Percentiles rank a stretch among this genome's conserved stretches.
phyloP scores from a whole-genome alignment of 2,113 vertebrate species.

The Anolis carolinensis region DNA sequence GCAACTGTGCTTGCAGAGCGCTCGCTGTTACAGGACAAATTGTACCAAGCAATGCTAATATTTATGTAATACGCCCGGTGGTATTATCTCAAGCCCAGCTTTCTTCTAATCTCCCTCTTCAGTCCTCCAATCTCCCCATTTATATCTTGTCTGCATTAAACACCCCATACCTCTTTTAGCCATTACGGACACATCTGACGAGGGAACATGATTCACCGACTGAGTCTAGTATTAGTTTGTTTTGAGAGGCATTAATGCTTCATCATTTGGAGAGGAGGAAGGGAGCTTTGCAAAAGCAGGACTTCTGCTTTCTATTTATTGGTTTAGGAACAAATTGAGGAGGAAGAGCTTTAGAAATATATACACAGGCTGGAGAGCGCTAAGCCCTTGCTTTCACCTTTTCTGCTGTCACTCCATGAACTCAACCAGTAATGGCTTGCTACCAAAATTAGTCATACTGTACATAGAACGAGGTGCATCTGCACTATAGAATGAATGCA shows the following conservation, averaged over 20 bases:
- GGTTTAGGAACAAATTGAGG: neutral
- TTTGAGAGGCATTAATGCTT: neutral
- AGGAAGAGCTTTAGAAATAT: neutral
- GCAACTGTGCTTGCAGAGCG: neutral
- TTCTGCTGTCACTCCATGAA: neutral
- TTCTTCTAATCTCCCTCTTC: neutral
- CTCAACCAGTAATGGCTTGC: neutral
- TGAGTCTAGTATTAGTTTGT: neutral
- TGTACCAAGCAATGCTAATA: neutral
- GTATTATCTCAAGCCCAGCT: neutral
- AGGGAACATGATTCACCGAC: neutral
- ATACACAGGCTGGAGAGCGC: neutral
- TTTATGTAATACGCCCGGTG: constrained; percentile 2
- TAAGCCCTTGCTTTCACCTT: neutral
- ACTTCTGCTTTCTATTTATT: neutral
- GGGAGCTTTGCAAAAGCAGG: neutral
- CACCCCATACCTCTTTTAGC: neutral
- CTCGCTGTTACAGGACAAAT: neutral
- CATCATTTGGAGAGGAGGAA: neutral
- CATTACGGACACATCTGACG: neutral
- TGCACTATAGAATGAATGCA: too few species aligned
- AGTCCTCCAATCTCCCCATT: neutral
- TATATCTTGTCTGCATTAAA: neutral
- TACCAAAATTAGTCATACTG: neutral
- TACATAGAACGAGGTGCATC: too few species aligned